Percentiles rank a stretch among this genome's conserved stretches.
Evolutionary conservation across 2,797 vertebrate species (phyloP).

Genomic region (Odontamblyopus lacepedii): DNA sequence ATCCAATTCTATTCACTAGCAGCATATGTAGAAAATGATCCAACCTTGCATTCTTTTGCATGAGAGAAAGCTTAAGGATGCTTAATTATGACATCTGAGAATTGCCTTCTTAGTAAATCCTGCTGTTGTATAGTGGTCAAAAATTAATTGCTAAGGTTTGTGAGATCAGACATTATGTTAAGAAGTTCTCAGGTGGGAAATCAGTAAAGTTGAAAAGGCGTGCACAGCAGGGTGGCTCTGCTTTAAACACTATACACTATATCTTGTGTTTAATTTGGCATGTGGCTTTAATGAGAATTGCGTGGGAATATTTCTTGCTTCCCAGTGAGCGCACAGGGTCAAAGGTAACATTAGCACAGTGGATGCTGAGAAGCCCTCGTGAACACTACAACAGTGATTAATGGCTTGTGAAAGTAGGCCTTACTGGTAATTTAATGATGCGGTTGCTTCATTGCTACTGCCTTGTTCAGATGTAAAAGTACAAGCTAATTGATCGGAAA

Average conservation of each 20-base stretch:
- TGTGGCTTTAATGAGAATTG: slow-evolving; percentile 28
- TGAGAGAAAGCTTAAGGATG: neutral
- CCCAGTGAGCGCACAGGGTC: slow-evolving; percentile 21
- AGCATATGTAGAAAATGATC: neutral
- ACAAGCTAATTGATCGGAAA: neutral
- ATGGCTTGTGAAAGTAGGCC: slow-evolving; percentile 22
- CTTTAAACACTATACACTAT: slow-evolving; percentile 3
- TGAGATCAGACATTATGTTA: slow-evolving; percentile 2
- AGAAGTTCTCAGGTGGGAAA: slow-evolving; percentile 10
- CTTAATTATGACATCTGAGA: neutral
- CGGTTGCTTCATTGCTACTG: neutral
- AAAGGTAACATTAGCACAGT: slow-evolving; percentile 19
- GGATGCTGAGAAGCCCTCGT: slow-evolving; percentile 24
- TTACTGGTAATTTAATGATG: slow-evolving; percentile 21
- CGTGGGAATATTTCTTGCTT: slow-evolving; percentile 28
- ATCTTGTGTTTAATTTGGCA: slow-evolving; percentile 16
- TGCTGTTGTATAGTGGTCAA: neutral
- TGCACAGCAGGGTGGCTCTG: neutral
- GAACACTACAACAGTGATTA: slow-evolving; percentile 25
- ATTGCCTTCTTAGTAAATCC: neutral
- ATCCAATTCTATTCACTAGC: neutral
- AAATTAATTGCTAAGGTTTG: slow-evolving; percentile 9
- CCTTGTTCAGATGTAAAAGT: neutral
- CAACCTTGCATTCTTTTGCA: too few species aligned
- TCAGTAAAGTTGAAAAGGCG: slow-evolving; percentile 12